Conservation (phyloP, 2,113 vertebrate species). For the Semnornis frantzii region DNA sequence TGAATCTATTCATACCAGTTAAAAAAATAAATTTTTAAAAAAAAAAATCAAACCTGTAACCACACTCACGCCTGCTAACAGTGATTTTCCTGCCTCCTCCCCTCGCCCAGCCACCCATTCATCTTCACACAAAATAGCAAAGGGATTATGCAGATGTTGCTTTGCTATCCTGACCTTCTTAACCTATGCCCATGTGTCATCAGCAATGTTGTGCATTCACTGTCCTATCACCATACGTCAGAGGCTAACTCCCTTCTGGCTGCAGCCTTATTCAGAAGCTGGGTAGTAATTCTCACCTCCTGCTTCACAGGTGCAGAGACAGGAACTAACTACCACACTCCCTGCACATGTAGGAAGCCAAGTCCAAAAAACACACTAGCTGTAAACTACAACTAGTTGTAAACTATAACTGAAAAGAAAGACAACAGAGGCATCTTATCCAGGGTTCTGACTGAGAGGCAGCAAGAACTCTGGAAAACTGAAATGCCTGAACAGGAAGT, state of each 20-base stretch:
- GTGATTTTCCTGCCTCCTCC: neutral
- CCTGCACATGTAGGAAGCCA: neutral
- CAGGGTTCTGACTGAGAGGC: neutral
- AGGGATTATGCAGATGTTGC: slow-evolving; percentile 51
- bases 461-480: neutral
- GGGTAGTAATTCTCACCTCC: neutral
- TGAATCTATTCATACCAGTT: neutral
- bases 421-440: neutral
- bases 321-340: neutral
- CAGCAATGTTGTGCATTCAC: neutral
- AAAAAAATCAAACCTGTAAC: neutral
- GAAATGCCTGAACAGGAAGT: neutral
- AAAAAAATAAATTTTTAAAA: neutral
- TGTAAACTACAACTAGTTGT: neutral
- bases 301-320: neutral
- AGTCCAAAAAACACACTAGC: neutral
- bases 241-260: slow-evolving; percentile 31
- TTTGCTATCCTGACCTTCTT: slow-evolving; percentile 64
- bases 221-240: neutral
- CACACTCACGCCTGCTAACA: neutral
- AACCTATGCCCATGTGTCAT: slow-evolving; percentile 26
- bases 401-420: neutral
- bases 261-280: slow-evolving; percentile 16
- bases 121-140: slow-evolving; percentile 50
- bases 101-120: neutral